Evolutionary conservation across 2,113 vertebrate species (phyloP), one percentile per base, ranked within the genome.

Genomic region (Callaeas wilsoni): DNA sequence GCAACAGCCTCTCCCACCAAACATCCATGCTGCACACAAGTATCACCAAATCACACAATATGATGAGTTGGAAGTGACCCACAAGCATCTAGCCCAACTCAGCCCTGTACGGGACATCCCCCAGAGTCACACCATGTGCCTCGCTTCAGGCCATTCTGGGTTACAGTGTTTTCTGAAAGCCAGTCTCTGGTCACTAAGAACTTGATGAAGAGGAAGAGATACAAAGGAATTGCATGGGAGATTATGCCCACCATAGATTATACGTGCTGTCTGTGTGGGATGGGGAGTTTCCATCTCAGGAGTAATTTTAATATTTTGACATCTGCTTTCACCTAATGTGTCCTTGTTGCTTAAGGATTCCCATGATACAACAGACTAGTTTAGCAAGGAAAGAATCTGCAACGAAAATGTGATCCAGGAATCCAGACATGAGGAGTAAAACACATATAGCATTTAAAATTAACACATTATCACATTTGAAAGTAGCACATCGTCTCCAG

Each of bases 231-330:
- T 59, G 26, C 15, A 11, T 16, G 20, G 32, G 32, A 84, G 32
- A 49, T 41, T 62, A 8, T 10, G 33, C 18, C 37, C 73, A 83
- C 47, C 69, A n/a, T 8, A 69, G 13, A 35, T 77, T 32, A 60
- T 16, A 27, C 23, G 23, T 10, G 52, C 35, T 47, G 41, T 26
- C 41, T 67, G 50, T 1, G 7, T 56, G 69, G 56, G 64, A 84
- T 23, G 5, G 23, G 9, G 35, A 60, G 37, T 33, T 87, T 69
- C 64, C 74, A 69, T 29, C 55, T 37, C 46, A 62, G 1, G 2
- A 84, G 25, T 50, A 70, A 82, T 59, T 53, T 64, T 52, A 65
- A 17, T 77, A 75, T 82, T 88, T 90, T 91, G 74, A 71, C 65
- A 88, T 11, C 30, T 64, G 35, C 57, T 93, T 94, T 75, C 30